Percentiles rank a stretch among this genome's conserved stretches.
These are phyloP conservation scores for Dendrocopos noguchii DNA, from an alignment of 2,113 vertebrate species.

Conservation along the genomic window DNA sequence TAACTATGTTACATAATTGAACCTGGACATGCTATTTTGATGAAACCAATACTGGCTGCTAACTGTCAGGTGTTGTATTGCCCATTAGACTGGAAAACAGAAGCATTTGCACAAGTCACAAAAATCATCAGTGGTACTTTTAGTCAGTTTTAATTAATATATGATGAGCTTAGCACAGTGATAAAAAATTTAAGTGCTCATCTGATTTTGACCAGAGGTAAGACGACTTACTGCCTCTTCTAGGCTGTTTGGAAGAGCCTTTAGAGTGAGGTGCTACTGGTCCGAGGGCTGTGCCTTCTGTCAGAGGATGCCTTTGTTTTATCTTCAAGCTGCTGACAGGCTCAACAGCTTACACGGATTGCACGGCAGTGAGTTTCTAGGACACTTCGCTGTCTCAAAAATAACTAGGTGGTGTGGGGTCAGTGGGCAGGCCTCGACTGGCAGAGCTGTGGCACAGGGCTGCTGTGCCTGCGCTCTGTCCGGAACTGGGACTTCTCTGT, in stretches of 20 bases:
- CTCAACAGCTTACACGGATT: not conserved
- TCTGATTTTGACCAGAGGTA: not conserved
- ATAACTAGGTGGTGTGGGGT: not conserved
- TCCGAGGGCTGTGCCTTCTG: not conserved
- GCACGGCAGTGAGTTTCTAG: not conserved
- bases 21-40: not conserved
- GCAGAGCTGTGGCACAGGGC: not conserved
- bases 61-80: not conserved
- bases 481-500: not conserved
- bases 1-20: not conserved
- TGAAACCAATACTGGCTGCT: not conserved
- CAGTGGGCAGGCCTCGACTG: not conserved
- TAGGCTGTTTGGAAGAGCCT: not conserved
- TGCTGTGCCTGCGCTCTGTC: not conserved
- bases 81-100: not conserved
- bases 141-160: not conserved
- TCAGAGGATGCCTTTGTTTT: not conserved
- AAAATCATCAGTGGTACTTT: not conserved
- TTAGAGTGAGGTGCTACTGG: rapidly evolving
- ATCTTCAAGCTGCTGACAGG: not conserved
- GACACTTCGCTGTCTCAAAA: not conserved
- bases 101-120: not conserved
- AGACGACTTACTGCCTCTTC: not conserved
- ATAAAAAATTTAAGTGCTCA: not conserved
- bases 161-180: not conserved